Conservation (phyloP, 2,888 invertebrate species). For the Panorpa germanica region DNA sequence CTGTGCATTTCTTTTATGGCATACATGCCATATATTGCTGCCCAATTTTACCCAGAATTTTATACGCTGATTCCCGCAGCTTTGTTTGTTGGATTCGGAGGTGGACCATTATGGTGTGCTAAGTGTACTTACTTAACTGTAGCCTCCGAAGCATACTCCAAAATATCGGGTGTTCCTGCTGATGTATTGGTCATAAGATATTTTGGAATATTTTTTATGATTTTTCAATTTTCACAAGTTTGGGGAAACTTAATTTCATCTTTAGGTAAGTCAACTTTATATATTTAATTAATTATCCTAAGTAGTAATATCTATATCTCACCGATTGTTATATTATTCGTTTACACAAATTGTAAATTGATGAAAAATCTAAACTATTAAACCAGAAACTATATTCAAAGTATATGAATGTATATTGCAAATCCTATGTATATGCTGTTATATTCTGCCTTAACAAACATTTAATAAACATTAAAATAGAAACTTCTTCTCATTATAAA, state of each 20-base stretch:
- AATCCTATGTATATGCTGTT: too few species aligned
- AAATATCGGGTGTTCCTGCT: slow-evolving; percentile 28
- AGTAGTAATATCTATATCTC: too few species aligned
- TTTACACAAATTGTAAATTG: too few species aligned
- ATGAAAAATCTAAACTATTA: too few species aligned
- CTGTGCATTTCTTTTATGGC: slow-evolving; percentile 39
- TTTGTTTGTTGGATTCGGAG: slow-evolving; percentile 42
- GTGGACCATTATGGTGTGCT: slow-evolving; percentile 47
- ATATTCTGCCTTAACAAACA: too few species aligned
- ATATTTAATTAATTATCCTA: too few species aligned
- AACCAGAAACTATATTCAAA: too few species aligned
- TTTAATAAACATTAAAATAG: too few species aligned
- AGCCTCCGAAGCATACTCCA: slow-evolving; percentile 39
- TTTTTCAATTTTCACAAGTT: slow-evolving; percentile 49
- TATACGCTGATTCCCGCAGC: slow-evolving; percentile 41
- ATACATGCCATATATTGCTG: slow-evolving; percentile 47
- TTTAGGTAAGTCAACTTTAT: slow-evolving; percentile 29
- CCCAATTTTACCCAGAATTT: slow-evolving; percentile 43
- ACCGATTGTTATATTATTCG: too few species aligned
- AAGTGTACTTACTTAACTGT: slow-evolving; percentile 52
- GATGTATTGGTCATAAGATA: slow-evolving; percentile 43
- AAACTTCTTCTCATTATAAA: too few species aligned
- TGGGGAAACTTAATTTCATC: slow-evolving; percentile 51
- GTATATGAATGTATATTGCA: too few species aligned
- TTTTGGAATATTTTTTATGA: slow-evolving; percentile 55